Base-by-base conservation (phyloP, 2,113 vertebrate genomes). In the Bubo bubo region DNA sequence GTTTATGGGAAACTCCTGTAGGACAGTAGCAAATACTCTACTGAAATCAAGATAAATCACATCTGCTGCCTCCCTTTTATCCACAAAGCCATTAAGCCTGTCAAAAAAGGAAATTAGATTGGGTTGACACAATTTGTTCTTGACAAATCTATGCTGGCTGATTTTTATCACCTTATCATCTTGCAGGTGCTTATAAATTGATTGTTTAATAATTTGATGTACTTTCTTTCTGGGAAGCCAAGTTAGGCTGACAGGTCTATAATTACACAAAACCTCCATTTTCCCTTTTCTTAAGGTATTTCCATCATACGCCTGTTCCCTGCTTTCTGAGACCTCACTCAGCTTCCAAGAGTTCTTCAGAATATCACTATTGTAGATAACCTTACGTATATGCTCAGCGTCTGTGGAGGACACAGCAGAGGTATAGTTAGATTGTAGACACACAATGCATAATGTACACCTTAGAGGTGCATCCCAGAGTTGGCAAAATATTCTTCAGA, bases 91-190 rank as follows among this genome's bases (percentile, higher is more conserved):
- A 96, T 97, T 97, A 96, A 94, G 68, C 45, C 90, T 97, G 96
- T 97, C 97, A 97, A 73, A 94, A 79, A 92, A 95, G 88, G 96
- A 97, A 97, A 97, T 97, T 94, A 97, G 88, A 93, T 93, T 94
- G 92, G 90, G 71, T 83, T 96, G 96, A 97, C 97, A 95, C 85
- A 96, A 97, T 96, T 97, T 97, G 95, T 88, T 97, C 96, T 96
- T 97, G 97, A 97, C 92, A 96, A 97, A 97, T 94, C 93, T 82
- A 20, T 34, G 79, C 92, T 93, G 97, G 90, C 96, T 97, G 95
- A 93, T 97, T 97, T 96, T 95, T 96, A 97, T 97, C 97, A 97
- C 92, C 96, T 97, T 93, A 97, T 95, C 90, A 83, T 97, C 95
- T 95, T 21, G 10, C 95, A 96, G 96, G 97, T 97, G 92, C 93